Base-by-base conservation (phyloP, 2,888 invertebrate species). In the Cryptocephalus moraei region DNA sequence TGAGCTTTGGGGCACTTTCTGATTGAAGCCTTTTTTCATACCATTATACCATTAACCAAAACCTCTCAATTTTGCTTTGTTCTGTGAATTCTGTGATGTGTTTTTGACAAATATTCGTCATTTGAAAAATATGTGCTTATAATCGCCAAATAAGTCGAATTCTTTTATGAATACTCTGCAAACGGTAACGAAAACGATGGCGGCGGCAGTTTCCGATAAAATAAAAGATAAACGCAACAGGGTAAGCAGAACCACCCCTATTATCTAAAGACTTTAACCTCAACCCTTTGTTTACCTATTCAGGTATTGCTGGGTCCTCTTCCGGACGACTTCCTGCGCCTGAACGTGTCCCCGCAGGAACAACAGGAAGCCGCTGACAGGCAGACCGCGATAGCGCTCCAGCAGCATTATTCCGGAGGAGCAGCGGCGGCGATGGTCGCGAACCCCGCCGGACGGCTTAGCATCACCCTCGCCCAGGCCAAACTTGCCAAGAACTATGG, bases 401-500 rank as follows among this genome's bases (percentile, higher is more conserved):
- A 84, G 56, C 82, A 85, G 51, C 84, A 84, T 57, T 66, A 78
- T 45, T 71, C 76, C 54, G 70, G 72, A 49, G 69, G 74, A 70
- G 69, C 74, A 70, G 61, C 67, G 56, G 66, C 62, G 44, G 59
- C 67, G 2, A 69, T 73, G 62, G 66, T 73, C 55, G 45, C 61
- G 41, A 69, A 75, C 51, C 68, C 76, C 49, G 58, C 79, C 31
- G 91, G 91, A 4, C 76, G 87, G 48, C 76, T 93, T 36, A 89
- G 85, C 66, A 84, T 93, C 58, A 91, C 91, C 10, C 81, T 93
- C 51, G 86, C 82, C 31, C 91, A 92, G 78, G 94, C 93, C 3
- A 91, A 91, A 72, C 76, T 95, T 50, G 84, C 86, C 8, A 93
- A 94, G 73, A 95, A 95, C 70, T 95, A 95, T 77, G 94, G 94